A percentile compares a stretch with the other conserved stretches of the same genome.
phyloP scores from a whole-genome alignment of 1,140 invertebrate species.

The Euglossa dilemma region DNA sequence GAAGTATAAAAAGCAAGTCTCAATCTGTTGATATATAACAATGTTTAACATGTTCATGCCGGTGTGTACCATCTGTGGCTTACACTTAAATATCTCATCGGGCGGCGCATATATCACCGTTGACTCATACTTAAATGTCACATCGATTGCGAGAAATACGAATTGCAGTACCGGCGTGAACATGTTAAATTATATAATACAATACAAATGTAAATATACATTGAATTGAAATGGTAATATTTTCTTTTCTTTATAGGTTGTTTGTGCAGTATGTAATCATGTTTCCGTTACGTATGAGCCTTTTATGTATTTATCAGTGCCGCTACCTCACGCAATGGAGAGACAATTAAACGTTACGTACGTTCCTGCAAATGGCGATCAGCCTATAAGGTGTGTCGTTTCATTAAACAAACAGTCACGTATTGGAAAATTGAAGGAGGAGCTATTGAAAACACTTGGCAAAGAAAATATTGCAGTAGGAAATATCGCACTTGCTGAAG shows the following conservation, averaged over 20 bases:
- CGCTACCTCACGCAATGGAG: constrained; percentile 87
- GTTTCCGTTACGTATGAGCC: constrained; percentile 89
- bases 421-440: constrained; percentile 84
- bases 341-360: constrained; percentile 86
- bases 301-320: constrained; percentile 89
- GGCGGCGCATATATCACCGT: no score
- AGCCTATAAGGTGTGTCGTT: constrained; percentile 83
- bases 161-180: no score
- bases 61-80: no score
- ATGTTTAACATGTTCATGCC: neutral
- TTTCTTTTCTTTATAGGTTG: constrained; percentile 83
- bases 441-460: constrained; percentile 80
- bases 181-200: neutral
- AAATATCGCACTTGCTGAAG: constrained; percentile 86
- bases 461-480: constrained; percentile 75
- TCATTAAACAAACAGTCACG: constrained; percentile 86
- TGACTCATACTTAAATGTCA: no score
- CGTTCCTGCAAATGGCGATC: constrained; percentile 81
- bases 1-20: constrained; percentile 57
- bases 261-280: constrained; percentile 87
- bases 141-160: no score
- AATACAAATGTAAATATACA: neutral
- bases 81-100: no score
- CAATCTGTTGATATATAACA: constrained; percentile 59
- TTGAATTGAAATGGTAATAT: neutral